Percentiles rank a stretch among this genome's conserved stretches.
Evolutionary conservation across 2,797 vertebrate species (phyloP).

Genomic region (Momotus momota): DNA sequence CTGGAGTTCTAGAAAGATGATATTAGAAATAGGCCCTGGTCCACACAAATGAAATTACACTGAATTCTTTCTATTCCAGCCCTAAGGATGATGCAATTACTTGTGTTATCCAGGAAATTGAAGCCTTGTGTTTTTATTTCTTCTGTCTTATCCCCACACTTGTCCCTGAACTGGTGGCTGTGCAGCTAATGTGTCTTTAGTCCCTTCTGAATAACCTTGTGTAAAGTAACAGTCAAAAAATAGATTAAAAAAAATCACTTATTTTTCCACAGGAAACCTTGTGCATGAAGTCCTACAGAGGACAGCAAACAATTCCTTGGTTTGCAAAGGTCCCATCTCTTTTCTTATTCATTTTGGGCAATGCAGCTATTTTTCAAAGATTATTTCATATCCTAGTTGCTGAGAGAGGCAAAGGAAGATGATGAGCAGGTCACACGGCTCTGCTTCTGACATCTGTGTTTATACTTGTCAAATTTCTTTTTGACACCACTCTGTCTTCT

Average conservation of each 20-base stretch:
- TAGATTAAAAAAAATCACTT: neutral
- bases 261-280: neutral
- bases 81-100: neutral
- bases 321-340: neutral
- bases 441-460: neutral
- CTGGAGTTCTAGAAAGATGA: neutral
- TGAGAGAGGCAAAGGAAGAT: neutral
- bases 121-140: neutral
- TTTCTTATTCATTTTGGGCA: neutral
- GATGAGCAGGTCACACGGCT: neutral
- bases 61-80: neutral
- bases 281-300: rapidly evolving
- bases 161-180: neutral
- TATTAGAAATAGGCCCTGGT: neutral
- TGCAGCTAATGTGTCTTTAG: neutral
- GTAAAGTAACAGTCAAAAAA: neutral
- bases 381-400: neutral
- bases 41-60: neutral
- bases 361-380: neutral
- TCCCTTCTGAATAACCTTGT: neutral
- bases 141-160: neutral
- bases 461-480: neutral
- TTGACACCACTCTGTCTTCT: neutral
- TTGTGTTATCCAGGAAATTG: neutral
- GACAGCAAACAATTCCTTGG: neutral